A percentile compares a stretch with the other conserved stretches of the same genome.
Conservation (phyloP, 2,113 vertebrate genomes). For the Entomyzon cyanotis region DNA sequence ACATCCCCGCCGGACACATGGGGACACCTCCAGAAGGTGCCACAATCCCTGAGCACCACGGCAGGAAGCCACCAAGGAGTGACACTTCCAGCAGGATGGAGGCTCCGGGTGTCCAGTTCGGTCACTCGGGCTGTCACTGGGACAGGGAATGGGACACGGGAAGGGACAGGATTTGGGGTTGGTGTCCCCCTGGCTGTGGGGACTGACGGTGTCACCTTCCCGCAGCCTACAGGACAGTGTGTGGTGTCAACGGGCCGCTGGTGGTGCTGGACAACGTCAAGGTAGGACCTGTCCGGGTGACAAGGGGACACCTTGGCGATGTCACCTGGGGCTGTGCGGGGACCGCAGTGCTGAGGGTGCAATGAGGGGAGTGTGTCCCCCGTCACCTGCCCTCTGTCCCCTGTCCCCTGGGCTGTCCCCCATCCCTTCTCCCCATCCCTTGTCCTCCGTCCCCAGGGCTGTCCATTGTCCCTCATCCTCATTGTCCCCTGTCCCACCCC, state of each 20-base stretch:
- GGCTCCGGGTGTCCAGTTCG: background rate
- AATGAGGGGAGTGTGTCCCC: rapidly evolving
- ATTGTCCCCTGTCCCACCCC: no score
- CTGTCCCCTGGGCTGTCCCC: background rate
- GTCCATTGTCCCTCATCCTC: no score
- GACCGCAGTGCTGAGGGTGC: background rate
- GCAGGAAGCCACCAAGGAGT: background rate
- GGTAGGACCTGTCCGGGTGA: conserved; percentile 36
- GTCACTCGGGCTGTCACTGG: background rate
- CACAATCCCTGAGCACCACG: background rate
- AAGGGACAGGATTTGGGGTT: background rate
- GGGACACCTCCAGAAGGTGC: background rate
- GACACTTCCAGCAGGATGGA: background rate
- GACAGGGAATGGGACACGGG: background rate
- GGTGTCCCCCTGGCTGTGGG: rapidly evolving
- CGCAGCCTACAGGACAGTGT: conserved; percentile 77
- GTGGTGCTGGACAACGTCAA: conserved; percentile 83
- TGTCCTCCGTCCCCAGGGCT: no score
- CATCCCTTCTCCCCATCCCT: no score
- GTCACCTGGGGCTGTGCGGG: background rate
- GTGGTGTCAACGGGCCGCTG: conserved; percentile 77
- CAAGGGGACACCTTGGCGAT: rapidly evolving
- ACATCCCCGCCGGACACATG: rapidly evolving
- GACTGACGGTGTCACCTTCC: background rate
- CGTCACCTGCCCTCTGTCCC: background rate